Evolutionary conservation across 2,888 invertebrate species (phyloP).

Genomic region (Polyommatus icarus): DNA sequence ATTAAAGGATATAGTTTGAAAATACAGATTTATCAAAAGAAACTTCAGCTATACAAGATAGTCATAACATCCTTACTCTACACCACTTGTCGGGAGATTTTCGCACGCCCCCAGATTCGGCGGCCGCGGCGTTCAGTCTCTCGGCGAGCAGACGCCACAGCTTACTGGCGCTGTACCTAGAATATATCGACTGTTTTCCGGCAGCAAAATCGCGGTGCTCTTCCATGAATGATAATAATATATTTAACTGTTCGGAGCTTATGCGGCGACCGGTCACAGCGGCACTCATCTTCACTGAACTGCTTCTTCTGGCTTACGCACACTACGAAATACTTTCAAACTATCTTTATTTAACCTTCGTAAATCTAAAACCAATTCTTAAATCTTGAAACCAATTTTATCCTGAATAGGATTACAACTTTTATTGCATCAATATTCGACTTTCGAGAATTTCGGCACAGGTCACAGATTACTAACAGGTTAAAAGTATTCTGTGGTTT

Average conservation of each 20-base stretch:
- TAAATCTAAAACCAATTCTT: not conserved
- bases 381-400: too few species aligned
- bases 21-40: not conserved
- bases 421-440: too few species aligned
- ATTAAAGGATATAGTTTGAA: slow-evolving; percentile 32
- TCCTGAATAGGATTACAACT: too few species aligned
- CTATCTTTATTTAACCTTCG: not conserved
- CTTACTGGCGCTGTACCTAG: slow-evolving; percentile 71
- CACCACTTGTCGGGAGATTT: slow-evolving; percentile 77
- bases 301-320: too few species aligned
- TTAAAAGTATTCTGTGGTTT: too few species aligned
- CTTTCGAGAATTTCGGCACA: too few species aligned
- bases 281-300: slow-evolving; percentile 55
- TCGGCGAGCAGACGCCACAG: slow-evolving; percentile 71
- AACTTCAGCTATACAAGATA: not conserved
- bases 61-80: slow-evolving; percentile 53
- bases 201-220: slow-evolving; percentile 74
- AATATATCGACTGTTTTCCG: slow-evolving; percentile 70
- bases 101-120: slow-evolving; percentile 63
- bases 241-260: slow-evolving; percentile 69
- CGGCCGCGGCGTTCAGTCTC: slow-evolving; percentile 70
- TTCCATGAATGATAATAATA: slow-evolving; percentile 73
- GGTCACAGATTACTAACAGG: too few species aligned
- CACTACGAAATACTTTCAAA: too few species aligned
- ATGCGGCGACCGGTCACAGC: slow-evolving; percentile 68